Evolutionary conservation across 1,140 invertebrate genomes (phyloP).

Genomic region (Frieseomelitta varia): DNA sequence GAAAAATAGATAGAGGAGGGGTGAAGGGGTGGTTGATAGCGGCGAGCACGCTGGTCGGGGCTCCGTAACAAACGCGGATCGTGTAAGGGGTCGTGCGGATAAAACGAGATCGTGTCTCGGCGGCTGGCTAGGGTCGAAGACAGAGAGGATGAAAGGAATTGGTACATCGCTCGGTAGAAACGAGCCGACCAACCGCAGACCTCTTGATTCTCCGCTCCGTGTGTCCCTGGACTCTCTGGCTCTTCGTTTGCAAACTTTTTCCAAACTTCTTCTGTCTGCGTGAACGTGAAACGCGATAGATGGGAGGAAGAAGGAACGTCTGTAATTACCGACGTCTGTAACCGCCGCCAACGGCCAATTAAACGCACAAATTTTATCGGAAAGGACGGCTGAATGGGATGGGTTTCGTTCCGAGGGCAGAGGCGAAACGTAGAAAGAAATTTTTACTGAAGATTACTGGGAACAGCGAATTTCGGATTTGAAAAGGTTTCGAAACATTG

Average conservation of each 20-base stretch:
- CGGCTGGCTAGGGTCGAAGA: slow-evolving; percentile 64
- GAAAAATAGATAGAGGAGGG: slow-evolving; percentile 13
- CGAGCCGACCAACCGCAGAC: slow-evolving; percentile 49
- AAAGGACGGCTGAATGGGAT: background rate
- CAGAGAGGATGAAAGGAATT: slow-evolving; percentile 76
- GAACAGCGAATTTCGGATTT: background rate
- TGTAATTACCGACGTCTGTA: slow-evolving; percentile 13
- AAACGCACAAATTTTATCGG: slow-evolving; percentile 17
- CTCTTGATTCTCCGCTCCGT: background rate
- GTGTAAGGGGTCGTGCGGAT: slow-evolving; percentile 78
- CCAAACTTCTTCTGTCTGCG: background rate
- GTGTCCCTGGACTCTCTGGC: background rate
- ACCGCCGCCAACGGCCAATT: background rate
- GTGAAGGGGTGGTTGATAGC: slow-evolving; percentile 27
- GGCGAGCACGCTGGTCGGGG: slow-evolving; percentile 35
- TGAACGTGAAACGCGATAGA: background rate
- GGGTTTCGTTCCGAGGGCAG: background rate
- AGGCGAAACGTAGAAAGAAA: too few relatives aligned
- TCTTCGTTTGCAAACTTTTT: background rate
- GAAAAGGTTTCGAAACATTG: too few relatives aligned
- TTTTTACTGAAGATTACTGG: too few relatives aligned
- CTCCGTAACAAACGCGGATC: slow-evolving; percentile 77
- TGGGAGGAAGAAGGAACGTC: background rate
- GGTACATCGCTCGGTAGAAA: slow-evolving; percentile 76
- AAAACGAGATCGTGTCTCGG: slow-evolving; percentile 80